Evolutionary conservation across 1,140 invertebrate species (phyloP), one percentile per base, ranked within the genome.

Genomic region (Gonioctena quinquepunctata): DNA sequence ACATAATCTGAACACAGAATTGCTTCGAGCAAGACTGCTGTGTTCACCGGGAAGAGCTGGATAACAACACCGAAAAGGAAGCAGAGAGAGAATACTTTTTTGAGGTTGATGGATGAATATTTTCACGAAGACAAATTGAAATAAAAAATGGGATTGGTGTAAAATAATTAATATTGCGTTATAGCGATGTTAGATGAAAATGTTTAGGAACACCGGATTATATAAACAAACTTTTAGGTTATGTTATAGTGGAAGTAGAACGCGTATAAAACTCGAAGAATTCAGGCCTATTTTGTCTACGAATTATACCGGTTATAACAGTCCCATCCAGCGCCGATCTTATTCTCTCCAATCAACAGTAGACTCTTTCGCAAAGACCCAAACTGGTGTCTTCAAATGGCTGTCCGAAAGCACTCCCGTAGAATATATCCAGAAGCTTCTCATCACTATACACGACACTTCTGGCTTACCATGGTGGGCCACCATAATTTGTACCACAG

Each of bases 401-500:
- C 84, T 90, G 61, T 90, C 91, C 1, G 89, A 90, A 72, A 91
- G 90, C 80, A 82, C 84, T 63, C 85, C 89, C 7, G 91, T 94
- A 18, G 85, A 85, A 73, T 85, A 85, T 67, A 83, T 88, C 49
- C 91, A 94, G 84, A 86, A 91, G 66, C 85, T 85, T 21, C 79
- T 94, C 21, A 75, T 91, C 50, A 80, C 83, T 64, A 81, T 94
- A 26, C 94, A 96, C 82, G 88, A 90, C 66, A 77, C 78, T 4
- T 89, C 88, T 4, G 92, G 92, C 3, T 79, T 95, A 19, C 91
- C 93, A 49, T 96, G 94, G 94, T 96, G 94, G 92, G 87, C 88
- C 1, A 88, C 90, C 13, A 93, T 96, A 67, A 77, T 93, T 2
- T 68, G 92, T 1, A 87, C 90, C 7, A 94, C 94, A 6, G 77